Evolutionary conservation across 2,888 invertebrate species (phyloP), one percentile per base, ranked within the genome.

Genomic region (Oxycera nigricornis): DNA sequence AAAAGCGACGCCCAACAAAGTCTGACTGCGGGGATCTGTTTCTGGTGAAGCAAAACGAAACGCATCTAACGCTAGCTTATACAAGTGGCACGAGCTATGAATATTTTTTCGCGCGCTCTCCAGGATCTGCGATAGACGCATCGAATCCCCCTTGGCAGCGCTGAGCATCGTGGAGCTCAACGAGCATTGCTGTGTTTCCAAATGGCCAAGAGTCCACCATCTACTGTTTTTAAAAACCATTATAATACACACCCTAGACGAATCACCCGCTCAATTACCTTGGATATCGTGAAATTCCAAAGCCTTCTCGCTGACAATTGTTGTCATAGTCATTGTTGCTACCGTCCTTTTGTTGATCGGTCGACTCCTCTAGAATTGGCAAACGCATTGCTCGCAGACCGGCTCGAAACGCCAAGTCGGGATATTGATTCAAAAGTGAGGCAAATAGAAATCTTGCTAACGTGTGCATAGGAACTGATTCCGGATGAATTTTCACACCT

Each of bases 401-500:
- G 11, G 94, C 91, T 76, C 91, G 88, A 82, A 94, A 94, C 0
- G 94, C 94, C 77, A 94, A 87, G 80, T 94, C 93, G 0, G 91
- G 89, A 82, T 94, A 92, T 78, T 90, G 89, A 61, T 91, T 90
- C 79, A 94, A 87, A 77, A 94, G 87, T 28, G 93, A 90, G 31
- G 92, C 89, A 87, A 94, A 94, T 77, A 94, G 87, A 85, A 91
- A 94, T 78, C 92, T 84, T 9, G 94, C 94, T 85, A 94, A 93
- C 52, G 93, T 93, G 82, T 94, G 94, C 88, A 94, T 93, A 20
- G 94, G 94, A 78, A 93, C 91, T 46, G 92, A 92, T 79, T 94
- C 91, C 0, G 93, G 91, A 83, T 93, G 93, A 77, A 94, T 91
- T n/a, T 84, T 82, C 20, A 87, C 84, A 26, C 92, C 73, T 73